Evolutionary conservation across 2,797 vertebrate species (phyloP).

Genomic region (Taeniopygia guttata): DNA sequence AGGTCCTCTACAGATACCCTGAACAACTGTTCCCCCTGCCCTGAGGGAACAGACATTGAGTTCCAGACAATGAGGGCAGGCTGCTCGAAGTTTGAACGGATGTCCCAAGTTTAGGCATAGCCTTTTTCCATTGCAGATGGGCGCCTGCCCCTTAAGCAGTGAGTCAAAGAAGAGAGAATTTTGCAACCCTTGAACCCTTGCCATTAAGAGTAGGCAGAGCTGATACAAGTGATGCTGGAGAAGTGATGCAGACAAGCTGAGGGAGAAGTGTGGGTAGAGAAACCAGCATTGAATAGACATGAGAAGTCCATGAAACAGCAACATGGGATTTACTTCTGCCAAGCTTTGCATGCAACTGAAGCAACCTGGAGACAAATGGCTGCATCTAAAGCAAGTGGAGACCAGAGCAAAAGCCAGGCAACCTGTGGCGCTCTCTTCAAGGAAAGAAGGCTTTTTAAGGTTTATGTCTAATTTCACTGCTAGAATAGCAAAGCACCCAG

Average conservation of each 20-base stretch:
- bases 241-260: neutral
- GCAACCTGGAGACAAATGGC: neutral
- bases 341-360: neutral
- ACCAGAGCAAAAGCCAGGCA: neutral
- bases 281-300: accelerated
- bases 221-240: neutral
- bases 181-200: neutral
- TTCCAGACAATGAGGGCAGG: accelerated
- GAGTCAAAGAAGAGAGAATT: neutral
- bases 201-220: neutral
- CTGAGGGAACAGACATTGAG: neutral
- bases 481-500: neutral
- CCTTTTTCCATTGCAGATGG: neutral
- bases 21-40: neutral
- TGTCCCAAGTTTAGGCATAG: too few species aligned
- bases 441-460: neutral
- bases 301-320: neutral
- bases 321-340: neutral
- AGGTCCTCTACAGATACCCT: neutral
- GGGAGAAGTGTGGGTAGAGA: neutral
- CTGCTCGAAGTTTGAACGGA: neutral
- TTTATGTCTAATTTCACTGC: neutral
- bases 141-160: neutral
- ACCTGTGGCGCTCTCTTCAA: neutral
- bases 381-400: neutral